phyloP scores from a whole-genome alignment of 1,140 invertebrate genomes.

The Drosophila santomea region DNA sequence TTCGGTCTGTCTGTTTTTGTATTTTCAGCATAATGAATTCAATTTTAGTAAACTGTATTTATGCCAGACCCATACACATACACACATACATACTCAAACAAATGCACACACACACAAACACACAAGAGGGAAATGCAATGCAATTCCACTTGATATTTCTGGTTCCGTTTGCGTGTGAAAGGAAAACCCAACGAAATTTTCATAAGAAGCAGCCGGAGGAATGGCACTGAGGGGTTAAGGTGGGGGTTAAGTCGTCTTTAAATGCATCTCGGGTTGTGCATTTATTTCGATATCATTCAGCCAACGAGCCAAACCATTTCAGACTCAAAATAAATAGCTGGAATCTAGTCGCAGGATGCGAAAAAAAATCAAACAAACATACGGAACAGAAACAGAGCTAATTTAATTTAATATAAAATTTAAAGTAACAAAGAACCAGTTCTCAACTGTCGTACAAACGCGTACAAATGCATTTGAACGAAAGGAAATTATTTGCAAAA shows the following conservation, averaged over 20 bases:
- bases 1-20: conserved; percentile 29
- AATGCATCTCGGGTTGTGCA: conserved; percentile 4
- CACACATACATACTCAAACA: neutral
- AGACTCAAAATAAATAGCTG: conserved; percentile 11
- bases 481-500: neutral
- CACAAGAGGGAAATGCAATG: conserved; percentile 6
- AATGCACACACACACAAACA: too few relatives aligned
- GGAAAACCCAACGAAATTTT: conserved; percentile 11
- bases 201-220: conserved; percentile 8
- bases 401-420: neutral
- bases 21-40: conserved; percentile 58
- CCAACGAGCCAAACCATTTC: neutral
- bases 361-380: neutral
- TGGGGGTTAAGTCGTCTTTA: conserved; percentile 1
- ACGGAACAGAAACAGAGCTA: too few relatives aligned
- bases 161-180: conserved; percentile 17
- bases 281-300: conserved; percentile 15
- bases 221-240: neutral
- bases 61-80: conserved; percentile 15
- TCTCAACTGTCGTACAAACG: neutral
- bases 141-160: conserved; percentile 31
- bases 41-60: conserved; percentile 48
- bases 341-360: neutral
- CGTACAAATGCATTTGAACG: neutral
- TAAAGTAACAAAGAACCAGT: neutral